These are phyloP conservation scores for Phorcus lineatus DNA, from an alignment of 2,888 invertebrate species.

Conservation along the genomic window DNA sequence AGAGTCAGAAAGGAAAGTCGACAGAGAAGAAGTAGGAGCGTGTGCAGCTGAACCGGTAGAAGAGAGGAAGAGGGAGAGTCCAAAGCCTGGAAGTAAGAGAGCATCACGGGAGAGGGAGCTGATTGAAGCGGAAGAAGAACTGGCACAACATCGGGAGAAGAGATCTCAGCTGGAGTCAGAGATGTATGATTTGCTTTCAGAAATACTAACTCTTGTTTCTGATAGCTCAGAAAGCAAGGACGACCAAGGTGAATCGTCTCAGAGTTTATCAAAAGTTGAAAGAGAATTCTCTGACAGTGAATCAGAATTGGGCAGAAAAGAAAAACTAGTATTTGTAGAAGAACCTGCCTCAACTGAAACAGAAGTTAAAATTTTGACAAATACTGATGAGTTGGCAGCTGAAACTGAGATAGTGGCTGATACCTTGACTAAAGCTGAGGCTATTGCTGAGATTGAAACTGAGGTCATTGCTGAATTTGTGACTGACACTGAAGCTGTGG, in stretches of 20 bases:
- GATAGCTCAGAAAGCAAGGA: not conserved
- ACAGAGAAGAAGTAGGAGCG: not conserved
- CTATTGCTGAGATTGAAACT: not conserved
- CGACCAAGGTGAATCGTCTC: not conserved
- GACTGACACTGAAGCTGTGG: no score
- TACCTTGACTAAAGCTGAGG: not conserved
- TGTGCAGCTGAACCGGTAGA: not conserved
- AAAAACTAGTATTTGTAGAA: not conserved
- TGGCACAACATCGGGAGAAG: conserved; percentile 18
- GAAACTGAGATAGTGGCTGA: not conserved
- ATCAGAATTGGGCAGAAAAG: not conserved
- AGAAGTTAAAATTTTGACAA: not conserved
- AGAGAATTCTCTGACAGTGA: not conserved
- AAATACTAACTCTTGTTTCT: conserved; percentile 37
- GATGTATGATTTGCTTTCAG: conserved; percentile 41
- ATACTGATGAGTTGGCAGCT: not conserved
- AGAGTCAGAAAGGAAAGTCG: not conserved
- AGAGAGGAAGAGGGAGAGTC: not conserved
- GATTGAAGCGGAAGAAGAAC: conserved; percentile 7
- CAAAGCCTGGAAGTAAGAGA: not conserved
- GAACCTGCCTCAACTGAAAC: not conserved
- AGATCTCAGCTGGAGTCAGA: conserved; percentile 35
- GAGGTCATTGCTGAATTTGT: not conserved
- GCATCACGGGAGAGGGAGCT: not conserved
- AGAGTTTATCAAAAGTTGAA: not conserved